Percentiles rank a stretch among this genome's conserved stretches.
phyloP scores from a whole-genome alignment of 2,113 vertebrate genomes.

The Atlantisia rogersi region DNA sequence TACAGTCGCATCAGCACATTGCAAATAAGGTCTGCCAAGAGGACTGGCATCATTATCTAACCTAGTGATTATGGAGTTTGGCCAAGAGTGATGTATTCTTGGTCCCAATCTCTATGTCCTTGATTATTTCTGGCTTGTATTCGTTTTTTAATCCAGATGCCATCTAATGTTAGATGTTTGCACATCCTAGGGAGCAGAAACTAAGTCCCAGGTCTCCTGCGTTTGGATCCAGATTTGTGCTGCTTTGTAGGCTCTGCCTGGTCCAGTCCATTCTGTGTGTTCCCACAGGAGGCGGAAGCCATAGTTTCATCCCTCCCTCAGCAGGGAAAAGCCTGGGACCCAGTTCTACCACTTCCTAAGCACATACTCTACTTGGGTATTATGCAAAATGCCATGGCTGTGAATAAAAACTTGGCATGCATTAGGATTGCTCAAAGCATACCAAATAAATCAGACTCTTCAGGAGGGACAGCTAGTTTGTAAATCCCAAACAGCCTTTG shows the following conservation, averaged over 20 bases:
- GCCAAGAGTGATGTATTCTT: conserved; percentile 20
- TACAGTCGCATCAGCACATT: not conserved
- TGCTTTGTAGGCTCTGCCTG: not conserved
- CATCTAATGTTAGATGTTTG: not conserved
- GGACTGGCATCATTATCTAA: conserved; percentile 12
- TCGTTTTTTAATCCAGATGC: conserved; percentile 11
- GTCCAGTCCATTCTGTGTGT: not conserved
- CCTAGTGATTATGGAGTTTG: conserved; percentile 14
- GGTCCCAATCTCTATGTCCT: not conserved
- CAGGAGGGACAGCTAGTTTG: conserved; percentile 38
- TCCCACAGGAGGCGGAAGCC: not conserved
- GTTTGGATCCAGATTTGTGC: not conserved
- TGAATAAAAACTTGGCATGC: conserved; percentile 39
- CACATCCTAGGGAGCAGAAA: not conserved
- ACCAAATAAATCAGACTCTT: conserved; percentile 43
- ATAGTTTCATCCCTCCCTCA: not conserved
- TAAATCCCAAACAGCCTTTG: conserved; percentile 59
- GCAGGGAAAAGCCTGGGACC: conserved; percentile 22
- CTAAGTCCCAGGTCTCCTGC: not conserved
- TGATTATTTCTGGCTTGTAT: conserved; percentile 41
- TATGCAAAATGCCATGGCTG: conserved; percentile 23
- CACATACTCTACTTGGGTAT: not conserved
- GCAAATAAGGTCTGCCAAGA: conserved; percentile 30
- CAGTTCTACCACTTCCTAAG: conserved; percentile 13
- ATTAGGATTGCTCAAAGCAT: conserved; percentile 8